phyloP scores from a whole-genome alignment of 2,797 vertebrate species.

The Pelodytes ibericus region DNA sequence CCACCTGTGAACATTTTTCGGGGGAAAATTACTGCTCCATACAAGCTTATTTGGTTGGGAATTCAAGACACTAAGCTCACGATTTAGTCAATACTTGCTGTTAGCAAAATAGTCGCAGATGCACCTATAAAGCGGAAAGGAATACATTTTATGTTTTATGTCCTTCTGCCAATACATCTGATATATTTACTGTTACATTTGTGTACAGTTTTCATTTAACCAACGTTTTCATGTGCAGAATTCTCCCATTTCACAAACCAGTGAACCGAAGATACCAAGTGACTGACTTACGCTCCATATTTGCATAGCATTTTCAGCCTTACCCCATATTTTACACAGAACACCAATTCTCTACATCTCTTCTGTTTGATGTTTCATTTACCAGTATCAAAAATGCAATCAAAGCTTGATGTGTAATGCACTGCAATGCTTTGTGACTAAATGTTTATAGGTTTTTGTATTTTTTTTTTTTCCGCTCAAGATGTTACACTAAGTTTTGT shows the following conservation, averaged over 20 bases:
- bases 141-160: conserved; percentile 17
- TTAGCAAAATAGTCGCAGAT: background rate
- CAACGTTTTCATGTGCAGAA: conserved; percentile 21
- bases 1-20: too few relatives aligned
- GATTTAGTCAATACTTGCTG: background rate
- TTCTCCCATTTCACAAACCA: conserved; percentile 45
- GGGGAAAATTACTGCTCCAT: too few relatives aligned
- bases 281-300: conserved; percentile 22
- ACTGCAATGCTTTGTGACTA: too few relatives aligned
- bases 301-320: conserved; percentile 32
- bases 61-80: too few relatives aligned
- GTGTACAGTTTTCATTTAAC: conserved; percentile 49
- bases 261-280: conserved; percentile 36
- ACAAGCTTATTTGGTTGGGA: too few relatives aligned
- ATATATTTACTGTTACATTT: conserved; percentile 44
- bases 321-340: conserved; percentile 18
- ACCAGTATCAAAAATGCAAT: background rate
- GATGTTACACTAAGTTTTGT: too few relatives aligned
- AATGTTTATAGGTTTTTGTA: too few relatives aligned
- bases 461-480: too few relatives aligned
- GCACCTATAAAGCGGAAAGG: background rate
- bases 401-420: too few relatives aligned
- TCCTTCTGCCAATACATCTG: conserved; percentile 32
- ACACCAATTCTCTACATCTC: background rate
- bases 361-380: background rate